phyloP scores from a whole-genome alignment of 2,888 invertebrate species.

The Eueremaeus valkanovi region DNA sequence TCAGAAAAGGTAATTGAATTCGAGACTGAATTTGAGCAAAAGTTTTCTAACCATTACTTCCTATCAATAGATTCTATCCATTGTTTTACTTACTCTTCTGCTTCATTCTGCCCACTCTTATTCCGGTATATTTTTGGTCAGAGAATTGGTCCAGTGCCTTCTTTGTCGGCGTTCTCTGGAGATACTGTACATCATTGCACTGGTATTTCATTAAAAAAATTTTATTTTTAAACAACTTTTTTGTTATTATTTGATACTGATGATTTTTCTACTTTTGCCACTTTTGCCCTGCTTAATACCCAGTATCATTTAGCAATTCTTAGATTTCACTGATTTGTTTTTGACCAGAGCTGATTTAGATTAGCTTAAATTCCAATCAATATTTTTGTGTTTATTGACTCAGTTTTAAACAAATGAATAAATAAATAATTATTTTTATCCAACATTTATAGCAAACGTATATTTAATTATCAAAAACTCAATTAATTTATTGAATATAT shows the following conservation, averaged over 20 bases:
- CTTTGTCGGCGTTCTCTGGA: slow-evolving; percentile 70
- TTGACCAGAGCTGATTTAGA: too few relatives aligned
- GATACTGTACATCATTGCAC: slow-evolving; percentile 80
- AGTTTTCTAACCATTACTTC: too few relatives aligned
- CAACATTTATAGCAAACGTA: too few relatives aligned
- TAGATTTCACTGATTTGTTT: too few relatives aligned
- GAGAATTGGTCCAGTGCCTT: slow-evolving; percentile 74
- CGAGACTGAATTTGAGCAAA: not conserved
- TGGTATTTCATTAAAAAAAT: slow-evolving; percentile 55
- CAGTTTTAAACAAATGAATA: not conserved
- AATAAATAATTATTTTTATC: too few relatives aligned
- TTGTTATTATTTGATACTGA: too few relatives aligned
- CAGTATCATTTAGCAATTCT: too few relatives aligned
- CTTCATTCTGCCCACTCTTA: slow-evolving; percentile 61
- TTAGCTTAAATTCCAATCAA: not conserved
- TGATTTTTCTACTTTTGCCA: too few relatives aligned
- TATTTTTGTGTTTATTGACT: not conserved
- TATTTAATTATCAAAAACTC: too few relatives aligned
- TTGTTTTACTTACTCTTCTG: slow-evolving; percentile 52
- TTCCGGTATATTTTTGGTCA: slow-evolving; percentile 79
- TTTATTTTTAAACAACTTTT: not conserved
- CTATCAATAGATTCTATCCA: slow-evolving; percentile 53
- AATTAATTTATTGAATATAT: too few relatives aligned
- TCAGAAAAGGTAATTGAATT: slow-evolving; percentile 53
- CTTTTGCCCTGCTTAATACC: too few relatives aligned